Percentiles rank a stretch among this genome's conserved stretches.
Conservation (phyloP, 2,797 vertebrate species). For the Rhinichthys osculus region DNA sequence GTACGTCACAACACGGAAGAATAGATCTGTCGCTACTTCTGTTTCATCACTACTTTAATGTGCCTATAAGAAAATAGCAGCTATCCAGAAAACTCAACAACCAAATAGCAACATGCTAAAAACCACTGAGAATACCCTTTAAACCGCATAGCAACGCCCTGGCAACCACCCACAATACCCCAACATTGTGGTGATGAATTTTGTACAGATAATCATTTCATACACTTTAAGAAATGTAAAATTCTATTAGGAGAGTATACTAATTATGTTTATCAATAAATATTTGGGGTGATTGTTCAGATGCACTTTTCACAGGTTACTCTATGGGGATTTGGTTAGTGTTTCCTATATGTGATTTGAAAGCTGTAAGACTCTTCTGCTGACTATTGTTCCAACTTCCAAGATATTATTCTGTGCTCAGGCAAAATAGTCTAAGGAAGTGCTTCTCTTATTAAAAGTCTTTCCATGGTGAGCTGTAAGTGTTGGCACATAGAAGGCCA, state of each 20-base stretch:
- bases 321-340: neutral
- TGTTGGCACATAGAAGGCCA: neutral
- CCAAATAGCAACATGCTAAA: neutral
- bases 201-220: neutral
- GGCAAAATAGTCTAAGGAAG: constrained; percentile 48
- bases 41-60: neutral
- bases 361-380: neutral
- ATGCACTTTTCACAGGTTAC: neutral
- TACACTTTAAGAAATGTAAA: neutral
- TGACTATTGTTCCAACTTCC: constrained; percentile 21
- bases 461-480: neutral
- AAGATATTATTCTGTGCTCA: constrained; percentile 31
- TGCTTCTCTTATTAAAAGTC: constrained; percentile 35
- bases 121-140: too few relatives aligned
- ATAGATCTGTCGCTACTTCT: neutral
- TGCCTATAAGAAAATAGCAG: neutral
- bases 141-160: neutral
- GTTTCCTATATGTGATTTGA: constrained; percentile 2
- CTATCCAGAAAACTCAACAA: neutral
- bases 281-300: neutral
- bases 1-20: neutral
- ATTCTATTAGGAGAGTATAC: too few relatives aligned
- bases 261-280: neutral
- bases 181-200: neutral
- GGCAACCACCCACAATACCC: neutral